Evolutionary conservation across 2,797 vertebrate genomes (phyloP), one percentile per base, ranked within the genome.

Genomic region (Heterohyrax brucei): DNA sequence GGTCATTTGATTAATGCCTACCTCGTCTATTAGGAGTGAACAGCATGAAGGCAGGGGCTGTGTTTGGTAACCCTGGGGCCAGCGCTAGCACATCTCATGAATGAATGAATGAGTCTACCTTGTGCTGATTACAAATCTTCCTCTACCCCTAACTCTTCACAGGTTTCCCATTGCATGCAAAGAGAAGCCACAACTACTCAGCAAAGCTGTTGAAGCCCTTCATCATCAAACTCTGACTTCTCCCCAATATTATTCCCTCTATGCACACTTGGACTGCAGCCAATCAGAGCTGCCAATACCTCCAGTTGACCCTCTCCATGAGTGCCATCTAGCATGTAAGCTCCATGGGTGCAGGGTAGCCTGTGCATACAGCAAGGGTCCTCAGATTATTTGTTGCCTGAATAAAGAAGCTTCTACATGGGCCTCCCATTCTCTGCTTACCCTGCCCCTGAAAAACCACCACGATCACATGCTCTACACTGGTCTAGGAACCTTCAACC

Each of bases 341-440:
- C 56, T 48, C 77, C 1, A 0, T 1, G 79, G 24, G n/a, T 50
- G 16, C 50, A 0, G 5, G 2, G 10, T 0, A 1, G 7, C 56
- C 56, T 28, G 1, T 0, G 14, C 39, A 59, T 1, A 46, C 21
- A 10, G 46, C 75, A 28, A 30, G 26, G 0, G 3, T 64, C 26
- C 14, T 0, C 0, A 22, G 30, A 10, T 56, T 3, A 0, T 56
- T 66, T 4, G 5, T 33, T n/a, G 92, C 76, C 13, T 8, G 16
- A 86, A 21, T 3, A 26, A 62, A 89, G 16, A 26, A 50, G 22
- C 18, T 53, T 89, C 22, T 8, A 10, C 1, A 0, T 0, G 22
- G 7, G n/a, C 2, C 16, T 1, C 16, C 30, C 39, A 14, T 4
- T 18, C 30, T 12, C 80, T 70, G 70, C 76, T 3, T 33, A 5